Base-by-base conservation (phyloP, 2,888 invertebrate genomes). In the Anthrax anthrax region DNA sequence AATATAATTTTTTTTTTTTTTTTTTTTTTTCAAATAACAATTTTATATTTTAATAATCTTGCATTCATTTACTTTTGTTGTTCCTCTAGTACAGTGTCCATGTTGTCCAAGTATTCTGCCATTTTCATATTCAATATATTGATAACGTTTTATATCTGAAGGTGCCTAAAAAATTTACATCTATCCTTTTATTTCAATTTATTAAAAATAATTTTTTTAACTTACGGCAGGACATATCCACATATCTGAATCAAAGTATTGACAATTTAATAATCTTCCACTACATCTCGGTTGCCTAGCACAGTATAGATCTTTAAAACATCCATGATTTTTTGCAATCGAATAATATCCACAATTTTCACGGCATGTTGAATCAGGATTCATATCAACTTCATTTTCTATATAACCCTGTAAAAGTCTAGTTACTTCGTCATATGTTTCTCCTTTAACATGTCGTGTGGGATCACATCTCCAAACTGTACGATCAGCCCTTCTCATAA, bases 311-410 rank as follows among this genome's bases (percentile, higher is more conserved):
- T 83, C 79, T 51, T 81, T 73, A 63, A 73, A 89, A 61, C 88
- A 89, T 18, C 80, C 77, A 52, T 83, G 70, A 51, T 75, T 77
- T 59, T 81, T 75, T 0, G 84, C 73, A 39, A 80, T 76, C 9
- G 76, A 74, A 68, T 89, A 91, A 63, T 80, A 82, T 0, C 65
- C 77, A 63, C 91, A 91, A 58, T 82, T 82, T 60, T 89, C 84
- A 32, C 76, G 71, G 63, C 91, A 91, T 0, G 84, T 81, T 4
- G 73, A 71, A 14, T 81, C 78, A 0, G 70, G 56, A 64, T 89
- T 89, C 70, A 91, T 70, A 63, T 90, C 87, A n/a, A 88, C 87
- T 61, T 91, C 90, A 65, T 91, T 91, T 60, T 87, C 86, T 42
- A 91, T 72, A 65, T 84, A 89, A 13, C 89, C 89, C 70, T 90